Evolutionary conservation across 2,797 vertebrate species (phyloP), one percentile per base, ranked within the genome.

Genomic region (Nannoperca australis): DNA sequence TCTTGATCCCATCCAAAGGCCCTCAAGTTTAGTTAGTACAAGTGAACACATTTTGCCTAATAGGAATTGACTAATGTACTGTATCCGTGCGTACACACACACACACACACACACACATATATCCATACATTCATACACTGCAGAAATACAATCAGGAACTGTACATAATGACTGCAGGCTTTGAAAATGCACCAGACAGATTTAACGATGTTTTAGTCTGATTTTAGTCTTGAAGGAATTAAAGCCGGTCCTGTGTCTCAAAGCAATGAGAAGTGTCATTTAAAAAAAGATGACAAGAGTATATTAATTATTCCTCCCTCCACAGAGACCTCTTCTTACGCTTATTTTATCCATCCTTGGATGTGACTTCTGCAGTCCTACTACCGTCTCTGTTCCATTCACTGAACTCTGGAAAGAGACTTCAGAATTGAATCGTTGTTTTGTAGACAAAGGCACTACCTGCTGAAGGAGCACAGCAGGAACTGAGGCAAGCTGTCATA

Each of bases 1-100:
- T 80, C 88, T 90, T 85, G 89, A 93, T 91, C 92, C 94, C 95
- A 95, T 95, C 95, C 95, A 94, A 96, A 96, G 95, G 91, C 82
- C 84, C 86, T 91, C 84, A 90, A 90, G 85, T 87, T 82, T 85
- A 76, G 85, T 92, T 92, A 91, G 87, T 91, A 91, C 59, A 89
- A 84, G 64, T 78, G 50, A 90, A 90, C 81, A 81, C 45, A 64
- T 79, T 72, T 76, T 79, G 34, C 63, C 77, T 78, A 76, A 85
- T 78, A 76, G 61, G 76, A 76, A 81, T 18, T 83, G 60, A 80
- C 86, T 73, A 66, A 80, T 80, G 77, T 73, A 58, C 54, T 22
- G 67, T 51, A 60, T 76, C 62, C 22, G n/a, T 74, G 55, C 47
- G 30, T 44, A 50, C 82, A 77, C 54, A 65, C 42, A 68, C 77